phyloP scores from a whole-genome alignment of 2,113 vertebrate species.

The Riparia riparia region DNA sequence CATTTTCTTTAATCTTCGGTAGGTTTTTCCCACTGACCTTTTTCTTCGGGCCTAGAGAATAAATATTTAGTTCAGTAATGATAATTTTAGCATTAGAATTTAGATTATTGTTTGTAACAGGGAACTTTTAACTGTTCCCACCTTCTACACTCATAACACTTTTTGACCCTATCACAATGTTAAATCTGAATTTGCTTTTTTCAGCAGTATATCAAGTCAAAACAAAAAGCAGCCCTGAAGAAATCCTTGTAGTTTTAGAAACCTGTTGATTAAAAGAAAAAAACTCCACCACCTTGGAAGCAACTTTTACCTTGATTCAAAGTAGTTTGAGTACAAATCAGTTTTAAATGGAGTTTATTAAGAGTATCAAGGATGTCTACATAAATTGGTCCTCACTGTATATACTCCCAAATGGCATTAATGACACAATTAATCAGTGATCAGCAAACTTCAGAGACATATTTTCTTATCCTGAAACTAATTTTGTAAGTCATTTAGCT shows the following conservation, averaged over 20 bases:
- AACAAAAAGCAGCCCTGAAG: neutral
- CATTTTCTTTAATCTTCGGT: slow-evolving; percentile 56
- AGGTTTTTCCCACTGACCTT: neutral
- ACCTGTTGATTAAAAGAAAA: neutral
- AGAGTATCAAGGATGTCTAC: neutral
- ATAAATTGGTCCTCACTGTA: neutral
- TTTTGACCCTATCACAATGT: neutral
- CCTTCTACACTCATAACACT: neutral
- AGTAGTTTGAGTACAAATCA: neutral
- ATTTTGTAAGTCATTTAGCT: neutral
- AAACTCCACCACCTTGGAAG: neutral
- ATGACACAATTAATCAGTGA: neutral
- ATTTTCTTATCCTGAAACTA: neutral
- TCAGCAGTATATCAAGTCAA: neutral
- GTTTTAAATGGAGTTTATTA: neutral
- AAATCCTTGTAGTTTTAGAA: neutral
- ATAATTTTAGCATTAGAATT: neutral
- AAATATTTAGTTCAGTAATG: neutral
- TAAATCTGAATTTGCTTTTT: neutral
- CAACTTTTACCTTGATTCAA: neutral
- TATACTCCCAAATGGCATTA: neutral
- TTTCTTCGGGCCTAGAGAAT: slow-evolving; percentile 1
- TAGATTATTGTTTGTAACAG: neutral
- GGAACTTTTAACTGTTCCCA: neutral
- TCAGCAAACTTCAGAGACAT: neutral